Conservation (phyloP, 2,888 invertebrate species). For the Aleiodes testaceus region DNA sequence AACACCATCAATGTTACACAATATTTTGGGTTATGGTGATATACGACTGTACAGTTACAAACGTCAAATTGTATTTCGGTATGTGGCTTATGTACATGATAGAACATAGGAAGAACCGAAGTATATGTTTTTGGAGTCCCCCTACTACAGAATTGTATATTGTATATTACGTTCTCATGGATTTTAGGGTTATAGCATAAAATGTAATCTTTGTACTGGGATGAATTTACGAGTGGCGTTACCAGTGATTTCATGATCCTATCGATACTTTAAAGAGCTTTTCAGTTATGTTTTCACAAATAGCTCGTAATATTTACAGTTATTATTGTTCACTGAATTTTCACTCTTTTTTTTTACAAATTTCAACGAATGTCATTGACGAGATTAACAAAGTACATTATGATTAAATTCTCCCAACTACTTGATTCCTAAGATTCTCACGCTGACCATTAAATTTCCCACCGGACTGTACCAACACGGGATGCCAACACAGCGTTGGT, state of each 20-base stretch:
- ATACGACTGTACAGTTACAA: constrained; percentile 22
- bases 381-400: constrained; percentile 45
- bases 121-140: constrained; percentile 3
- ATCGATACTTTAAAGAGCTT: constrained; percentile 50
- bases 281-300: constrained; percentile 46
- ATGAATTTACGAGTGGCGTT: constrained; percentile 61
- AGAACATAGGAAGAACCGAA: too few relatives aligned
- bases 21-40: constrained; percentile 22
- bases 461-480: constrained; percentile 51
- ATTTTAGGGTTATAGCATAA: constrained; percentile 59
- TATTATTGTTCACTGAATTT: constrained; percentile 38
- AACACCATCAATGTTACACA: constrained; percentile 15
- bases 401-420: not conserved
- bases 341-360: constrained; percentile 22
- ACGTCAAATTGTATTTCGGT: constrained; percentile 19
- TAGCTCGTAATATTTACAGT: constrained; percentile 39
- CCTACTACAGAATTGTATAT: not conserved
- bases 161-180: constrained; percentile 50
- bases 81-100: constrained; percentile 8
- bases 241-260: constrained; percentile 60
- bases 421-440: too few relatives aligned
- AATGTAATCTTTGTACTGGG: constrained; percentile 58
- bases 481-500: constrained; percentile 62
- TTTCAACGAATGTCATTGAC: constrained; percentile 47
- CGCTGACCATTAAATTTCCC: constrained; percentile 50